phyloP scores from a whole-genome alignment of 2,888 invertebrate genomes.

The Eristalis pertinax region DNA sequence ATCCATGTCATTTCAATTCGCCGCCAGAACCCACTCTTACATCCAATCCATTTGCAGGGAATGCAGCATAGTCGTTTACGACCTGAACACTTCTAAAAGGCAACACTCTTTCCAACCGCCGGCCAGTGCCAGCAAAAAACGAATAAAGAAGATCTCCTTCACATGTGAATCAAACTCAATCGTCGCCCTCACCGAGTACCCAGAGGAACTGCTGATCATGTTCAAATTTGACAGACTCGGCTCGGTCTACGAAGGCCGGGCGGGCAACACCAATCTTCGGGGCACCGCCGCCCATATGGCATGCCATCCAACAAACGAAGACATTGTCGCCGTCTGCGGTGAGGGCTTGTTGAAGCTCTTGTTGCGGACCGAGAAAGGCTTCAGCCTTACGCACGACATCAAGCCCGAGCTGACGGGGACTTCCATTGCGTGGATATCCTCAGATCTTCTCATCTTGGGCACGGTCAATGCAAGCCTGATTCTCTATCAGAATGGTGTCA shows the following conservation, averaged over 20 bases:
- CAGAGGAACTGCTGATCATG: conserved; percentile 86
- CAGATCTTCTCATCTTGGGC: conserved; percentile 89
- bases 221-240: conserved; percentile 90
- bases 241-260: conserved; percentile 78
- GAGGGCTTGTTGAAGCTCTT: conserved; percentile 85
- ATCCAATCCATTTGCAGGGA: neutral
- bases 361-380: conserved; percentile 86
- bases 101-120: conserved; percentile 86
- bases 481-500: conserved; percentile 92
- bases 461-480: conserved; percentile 89
- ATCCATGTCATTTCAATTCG: neutral
- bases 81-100: conserved; percentile 86
- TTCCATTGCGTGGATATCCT: conserved; percentile 90
- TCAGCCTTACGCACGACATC: conserved; percentile 86
- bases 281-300: conserved; percentile 78
- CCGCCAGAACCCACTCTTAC: neutral
- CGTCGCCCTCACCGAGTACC: conserved; percentile 90
- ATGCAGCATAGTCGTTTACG: conserved; percentile 83
- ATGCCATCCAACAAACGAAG: conserved; percentile 85
- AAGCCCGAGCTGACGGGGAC: conserved; percentile 90
- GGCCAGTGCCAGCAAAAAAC: conserved; percentile 79
- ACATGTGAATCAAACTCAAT: conserved; percentile 92
- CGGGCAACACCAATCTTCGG: conserved; percentile 77
- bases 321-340: conserved; percentile 85
- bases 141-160: conserved; percentile 81